Conservation (phyloP, 1,140 invertebrate genomes). For the Papilio xuthus region DNA sequence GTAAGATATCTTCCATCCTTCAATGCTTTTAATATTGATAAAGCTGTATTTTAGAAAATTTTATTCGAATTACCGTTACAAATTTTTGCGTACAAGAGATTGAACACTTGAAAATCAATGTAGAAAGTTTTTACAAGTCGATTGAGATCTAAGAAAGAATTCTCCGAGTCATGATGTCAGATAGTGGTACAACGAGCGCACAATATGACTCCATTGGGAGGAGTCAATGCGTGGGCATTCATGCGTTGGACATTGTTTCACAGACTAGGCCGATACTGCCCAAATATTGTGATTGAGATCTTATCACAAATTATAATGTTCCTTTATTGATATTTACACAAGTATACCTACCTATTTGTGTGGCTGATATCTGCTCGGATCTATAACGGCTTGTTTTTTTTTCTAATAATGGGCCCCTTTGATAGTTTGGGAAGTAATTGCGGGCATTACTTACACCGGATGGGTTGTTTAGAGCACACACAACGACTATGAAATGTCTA, state of each 20-base stretch:
- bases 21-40: no score
- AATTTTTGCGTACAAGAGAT: constrained; percentile 15
- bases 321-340: constrained; percentile 75
- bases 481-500: constrained; percentile 35
- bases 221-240: constrained; percentile 63
- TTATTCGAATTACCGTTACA: not conserved
- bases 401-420: constrained; percentile 37
- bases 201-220: constrained; percentile 67
- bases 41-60: not conserved
- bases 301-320: constrained; percentile 74
- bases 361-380: constrained; percentile 44
- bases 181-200: constrained; percentile 57
- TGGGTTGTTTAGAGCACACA: constrained; percentile 35
- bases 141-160: constrained; percentile 64
- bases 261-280: constrained; percentile 58
- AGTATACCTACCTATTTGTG: constrained; percentile 57
- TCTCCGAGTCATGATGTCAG: constrained; percentile 59
- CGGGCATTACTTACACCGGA: constrained; percentile 25
- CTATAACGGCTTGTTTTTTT: constrained; percentile 41
- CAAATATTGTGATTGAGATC: constrained; percentile 70
- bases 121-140: constrained; percentile 53
- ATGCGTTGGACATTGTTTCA: constrained; percentile 72
- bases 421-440: constrained; percentile 37
- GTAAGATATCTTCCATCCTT: no score
- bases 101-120: not conserved